phyloP scores from a whole-genome alignment of 2,888 invertebrate genomes.

The Caenorhabditis doughertyi region DNA sequence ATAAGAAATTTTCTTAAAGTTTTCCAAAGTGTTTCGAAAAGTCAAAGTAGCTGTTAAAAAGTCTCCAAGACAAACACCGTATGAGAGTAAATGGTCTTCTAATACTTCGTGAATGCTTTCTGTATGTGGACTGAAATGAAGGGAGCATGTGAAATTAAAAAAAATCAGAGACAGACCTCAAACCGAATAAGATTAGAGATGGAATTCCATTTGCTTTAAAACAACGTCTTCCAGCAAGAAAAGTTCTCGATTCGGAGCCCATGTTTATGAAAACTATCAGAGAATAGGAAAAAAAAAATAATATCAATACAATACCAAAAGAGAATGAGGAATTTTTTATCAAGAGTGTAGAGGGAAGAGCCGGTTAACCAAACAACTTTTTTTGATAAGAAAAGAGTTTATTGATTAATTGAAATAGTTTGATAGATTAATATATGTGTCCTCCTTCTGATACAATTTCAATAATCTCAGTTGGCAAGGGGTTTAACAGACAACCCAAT shows the following conservation, averaged over 20 bases:
- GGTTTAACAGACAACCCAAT: constrained; percentile 6
- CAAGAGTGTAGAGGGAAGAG: too few species aligned
- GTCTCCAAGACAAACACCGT: not conserved
- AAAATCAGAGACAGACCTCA: not conserved
- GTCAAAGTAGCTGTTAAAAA: not conserved
- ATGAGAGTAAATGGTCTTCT: not conserved
- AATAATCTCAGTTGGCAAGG: too few species aligned
- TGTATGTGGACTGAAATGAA: not conserved
- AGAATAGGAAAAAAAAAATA: too few species aligned
- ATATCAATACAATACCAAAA: too few species aligned
- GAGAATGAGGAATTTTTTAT: too few species aligned
- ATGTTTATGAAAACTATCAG: too few species aligned
- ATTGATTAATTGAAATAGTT: too few species aligned
- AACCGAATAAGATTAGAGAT: not conserved
- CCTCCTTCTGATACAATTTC: too few species aligned
- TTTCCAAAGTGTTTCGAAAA: not conserved
- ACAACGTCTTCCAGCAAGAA: constrained; percentile 10
- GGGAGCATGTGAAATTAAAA: not conserved
- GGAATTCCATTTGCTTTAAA: not conserved
- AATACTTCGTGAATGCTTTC: not conserved
- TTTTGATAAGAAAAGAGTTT: too few species aligned
- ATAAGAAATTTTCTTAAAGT: not conserved
- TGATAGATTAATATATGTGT: too few species aligned
- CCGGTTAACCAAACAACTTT: too few species aligned
- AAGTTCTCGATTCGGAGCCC: not conserved